Conservation (phyloP, 30 jellyfish, hydroid and myxozoan genomes). For the Mastigias papua region DNA sequence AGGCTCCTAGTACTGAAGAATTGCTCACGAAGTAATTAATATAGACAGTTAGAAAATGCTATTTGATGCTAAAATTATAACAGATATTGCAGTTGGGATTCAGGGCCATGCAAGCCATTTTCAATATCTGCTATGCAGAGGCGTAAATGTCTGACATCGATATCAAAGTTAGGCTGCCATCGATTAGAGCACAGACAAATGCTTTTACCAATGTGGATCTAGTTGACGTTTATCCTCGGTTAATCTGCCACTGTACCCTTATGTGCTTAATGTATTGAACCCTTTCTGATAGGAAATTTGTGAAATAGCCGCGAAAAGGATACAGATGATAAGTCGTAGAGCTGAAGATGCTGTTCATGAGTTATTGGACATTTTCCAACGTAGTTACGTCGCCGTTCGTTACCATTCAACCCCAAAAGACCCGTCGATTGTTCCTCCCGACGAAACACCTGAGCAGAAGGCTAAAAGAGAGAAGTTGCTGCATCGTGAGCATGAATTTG, state of each 20-base stretch:
- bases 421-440: constrained; percentile 33
- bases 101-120: too few relatives aligned
- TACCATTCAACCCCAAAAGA: constrained; percentile 50
- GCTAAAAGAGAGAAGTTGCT: constrained; percentile 69
- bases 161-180: too few relatives aligned
- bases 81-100: too few relatives aligned
- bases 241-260: background rate
- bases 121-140: too few relatives aligned
- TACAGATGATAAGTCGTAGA: constrained; percentile 76
- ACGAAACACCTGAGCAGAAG: constrained; percentile 78
- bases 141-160: too few relatives aligned
- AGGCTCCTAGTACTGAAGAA: too few relatives aligned
- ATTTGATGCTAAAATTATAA: too few relatives aligned
- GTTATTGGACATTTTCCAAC: constrained; percentile 50
- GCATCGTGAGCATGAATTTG: constrained; percentile 76
- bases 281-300: constrained; percentile 67
- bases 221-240: background rate
- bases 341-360: constrained; percentile 90
- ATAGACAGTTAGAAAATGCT: too few relatives aligned
- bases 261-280: background rate
- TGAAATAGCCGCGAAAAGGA: constrained; percentile 63
- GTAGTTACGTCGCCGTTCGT: constrained; percentile 53
- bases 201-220: too few relatives aligned
- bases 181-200: too few relatives aligned
- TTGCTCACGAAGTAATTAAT: too few relatives aligned